A percentile compares a stretch with the other conserved stretches of the same genome.
Conservation (phyloP, 2,888 invertebrate genomes). For the Ochlodes sylvanus region DNA sequence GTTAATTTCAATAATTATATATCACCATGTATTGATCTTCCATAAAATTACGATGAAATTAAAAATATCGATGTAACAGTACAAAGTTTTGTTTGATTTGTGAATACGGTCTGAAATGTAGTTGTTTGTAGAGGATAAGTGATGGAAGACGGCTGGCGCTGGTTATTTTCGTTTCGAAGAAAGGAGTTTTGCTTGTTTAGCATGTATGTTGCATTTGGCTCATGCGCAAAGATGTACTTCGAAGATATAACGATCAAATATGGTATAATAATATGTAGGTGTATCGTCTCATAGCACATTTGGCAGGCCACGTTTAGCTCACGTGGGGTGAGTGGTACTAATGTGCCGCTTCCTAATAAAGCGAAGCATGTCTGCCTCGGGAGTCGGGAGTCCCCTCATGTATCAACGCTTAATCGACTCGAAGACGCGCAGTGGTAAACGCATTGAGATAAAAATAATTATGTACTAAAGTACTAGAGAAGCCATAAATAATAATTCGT, state of each 20-base stretch:
- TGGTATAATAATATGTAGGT: conserved; percentile 24
- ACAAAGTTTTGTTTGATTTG: conserved; percentile 70
- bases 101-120: conserved; percentile 5
- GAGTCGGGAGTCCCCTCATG: conserved; percentile 5
- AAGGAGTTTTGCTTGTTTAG: conserved; percentile 6
- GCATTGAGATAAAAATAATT: too few relatives aligned
- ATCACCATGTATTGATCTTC: conserved; percentile 85
- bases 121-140: background rate
- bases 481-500: too few relatives aligned
- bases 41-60: conserved; percentile 85
- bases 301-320: conserved; percentile 57
- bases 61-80: conserved; percentile 85
- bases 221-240: conserved; percentile 28
- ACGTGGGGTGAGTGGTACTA: conserved; percentile 66
- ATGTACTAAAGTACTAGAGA: too few relatives aligned
- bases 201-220: conserved; percentile 29
- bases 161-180: conserved; percentile 10
- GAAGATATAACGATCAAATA: conserved; percentile 3
- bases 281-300: conserved; percentile 56
- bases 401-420: conserved; percentile 4
- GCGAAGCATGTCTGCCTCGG: conserved; percentile 43
- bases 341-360: conserved; percentile 81
- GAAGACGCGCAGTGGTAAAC: background rate
- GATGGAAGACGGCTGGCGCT: background rate
- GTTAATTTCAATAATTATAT: conserved; percentile 82